These are phyloP conservation scores for Rhinolophus ferrumequinum DNA, from an alignment of 2,113 vertebrate species.

Conservation along the genomic window DNA sequence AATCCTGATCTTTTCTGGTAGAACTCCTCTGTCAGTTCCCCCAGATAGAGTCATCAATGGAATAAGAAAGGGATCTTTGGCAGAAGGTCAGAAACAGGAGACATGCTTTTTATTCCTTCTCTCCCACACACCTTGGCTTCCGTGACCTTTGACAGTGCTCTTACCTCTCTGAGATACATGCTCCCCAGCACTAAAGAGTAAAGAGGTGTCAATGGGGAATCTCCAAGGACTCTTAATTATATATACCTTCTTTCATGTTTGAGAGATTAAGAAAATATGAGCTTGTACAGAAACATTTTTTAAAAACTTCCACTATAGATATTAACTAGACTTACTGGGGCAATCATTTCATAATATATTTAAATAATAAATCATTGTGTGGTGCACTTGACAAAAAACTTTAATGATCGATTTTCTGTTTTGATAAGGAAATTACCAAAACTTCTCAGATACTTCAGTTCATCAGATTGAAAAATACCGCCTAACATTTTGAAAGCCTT, in stretches of 20 bases:
- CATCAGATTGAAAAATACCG: not conserved
- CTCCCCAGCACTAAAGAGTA: not conserved
- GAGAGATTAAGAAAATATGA: not conserved
- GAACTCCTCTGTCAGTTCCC: not conserved
- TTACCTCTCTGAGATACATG: not conserved
- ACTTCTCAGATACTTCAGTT: not conserved
- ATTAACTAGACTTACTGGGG: not conserved
- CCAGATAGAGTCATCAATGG: not conserved
- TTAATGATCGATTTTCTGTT: not conserved
- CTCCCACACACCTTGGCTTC: not conserved
- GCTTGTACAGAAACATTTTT: not conserved
- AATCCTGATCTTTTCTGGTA: not conserved
- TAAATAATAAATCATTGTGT: not conserved
- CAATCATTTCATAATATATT: not conserved
- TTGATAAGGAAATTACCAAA: not conserved
- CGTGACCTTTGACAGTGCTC: not conserved
- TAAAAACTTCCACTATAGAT: not conserved
- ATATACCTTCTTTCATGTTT: not conserved
- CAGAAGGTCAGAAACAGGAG: not conserved
- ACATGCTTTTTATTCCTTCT: not conserved
- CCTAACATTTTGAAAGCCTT: not conserved
- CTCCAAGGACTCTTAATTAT: not conserved
- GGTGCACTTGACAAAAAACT: not conserved
- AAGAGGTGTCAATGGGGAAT: not conserved
- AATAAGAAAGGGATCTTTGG: not conserved